These are phyloP conservation scores for Drosophila nannoptera DNA, from an alignment of 1,140 invertebrate genomes.

Conservation along the genomic window DNA sequence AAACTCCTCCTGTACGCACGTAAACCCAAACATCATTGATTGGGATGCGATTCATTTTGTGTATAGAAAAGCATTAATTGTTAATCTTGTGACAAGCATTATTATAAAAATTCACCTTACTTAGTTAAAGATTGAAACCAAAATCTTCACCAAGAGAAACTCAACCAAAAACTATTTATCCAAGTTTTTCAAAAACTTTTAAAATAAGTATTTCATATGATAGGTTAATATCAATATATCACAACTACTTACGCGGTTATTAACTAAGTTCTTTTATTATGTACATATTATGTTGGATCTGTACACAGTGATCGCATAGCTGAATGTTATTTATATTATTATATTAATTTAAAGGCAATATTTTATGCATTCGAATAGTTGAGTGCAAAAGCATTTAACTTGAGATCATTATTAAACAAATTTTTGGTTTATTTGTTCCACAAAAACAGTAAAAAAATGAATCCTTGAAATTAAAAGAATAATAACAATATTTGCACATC, in stretches of 20 bases:
- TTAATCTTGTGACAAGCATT: slow-evolving; percentile 3
- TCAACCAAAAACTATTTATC: slow-evolving; percentile 52
- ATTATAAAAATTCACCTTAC: neutral
- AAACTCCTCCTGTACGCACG: no score
- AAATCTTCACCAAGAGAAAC: slow-evolving; percentile 47
- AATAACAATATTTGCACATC: no score
- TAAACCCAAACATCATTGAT: no score
- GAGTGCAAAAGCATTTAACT: neutral
- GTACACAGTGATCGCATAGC: slow-evolving; percentile 20
- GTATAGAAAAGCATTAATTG: neutral
- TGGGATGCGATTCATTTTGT: neutral
- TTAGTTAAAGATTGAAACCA: slow-evolving; percentile 44
- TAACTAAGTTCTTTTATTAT: neutral
- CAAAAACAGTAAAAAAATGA: no score
- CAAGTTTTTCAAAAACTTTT: slow-evolving; percentile 66
- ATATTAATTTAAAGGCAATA: neutral
- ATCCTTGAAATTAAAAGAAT: no score
- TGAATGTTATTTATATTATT: slow-evolving; percentile 15
- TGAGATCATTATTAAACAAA: neutral
- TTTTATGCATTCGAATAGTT: neutral
- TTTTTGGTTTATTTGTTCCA: no score
- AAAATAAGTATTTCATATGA: slow-evolving; percentile 19
- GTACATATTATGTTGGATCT: slow-evolving; percentile 9
- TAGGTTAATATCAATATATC: slow-evolving; percentile 10
- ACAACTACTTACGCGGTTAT: neutral